Conservation (phyloP, 2,113 vertebrate genomes). For the Passerina amoena region DNA sequence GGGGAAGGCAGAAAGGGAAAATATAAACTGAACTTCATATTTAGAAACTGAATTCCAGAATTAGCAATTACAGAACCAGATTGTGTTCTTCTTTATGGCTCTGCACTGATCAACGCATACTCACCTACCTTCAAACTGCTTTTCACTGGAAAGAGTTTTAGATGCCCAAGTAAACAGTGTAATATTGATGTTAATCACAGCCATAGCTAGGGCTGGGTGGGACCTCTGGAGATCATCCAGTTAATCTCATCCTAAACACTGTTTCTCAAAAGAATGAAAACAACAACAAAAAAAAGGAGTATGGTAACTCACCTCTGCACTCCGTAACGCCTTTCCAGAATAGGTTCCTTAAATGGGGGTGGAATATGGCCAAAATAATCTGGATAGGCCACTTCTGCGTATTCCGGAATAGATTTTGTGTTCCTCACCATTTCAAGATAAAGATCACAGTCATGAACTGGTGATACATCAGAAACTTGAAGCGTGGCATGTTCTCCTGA, state of each 20-base stretch:
- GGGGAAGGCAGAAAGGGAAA: neutral
- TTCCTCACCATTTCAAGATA: constrained; percentile 93
- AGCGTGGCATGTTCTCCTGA: constrained; percentile 76
- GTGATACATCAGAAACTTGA: constrained; percentile 84
- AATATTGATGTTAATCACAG: neutral
- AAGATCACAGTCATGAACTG: constrained; percentile 92
- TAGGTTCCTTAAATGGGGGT: constrained; percentile 88
- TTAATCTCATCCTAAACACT: neutral
- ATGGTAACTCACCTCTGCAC: constrained; percentile 88
- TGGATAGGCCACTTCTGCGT: constrained; percentile 95
- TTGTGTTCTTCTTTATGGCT: neutral
- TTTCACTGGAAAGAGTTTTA: neutral
- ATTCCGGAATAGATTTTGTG: constrained; percentile 88
- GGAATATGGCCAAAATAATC: constrained; percentile 97
- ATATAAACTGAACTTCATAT: neutral
- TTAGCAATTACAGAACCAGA: neutral
- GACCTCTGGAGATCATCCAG: neutral
- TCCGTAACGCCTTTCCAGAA: constrained; percentile 91
- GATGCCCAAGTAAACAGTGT: neutral
- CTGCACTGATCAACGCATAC: neutral
- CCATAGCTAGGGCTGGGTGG: neutral
- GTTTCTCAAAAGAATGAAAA: neutral
- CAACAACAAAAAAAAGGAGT: neutral
- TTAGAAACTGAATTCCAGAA: neutral
- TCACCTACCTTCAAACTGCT: neutral